Evolutionary conservation across 2,888 invertebrate genomes (phyloP), one percentile per base, ranked within the genome.

Genomic region (Byasa hedistus): DNA sequence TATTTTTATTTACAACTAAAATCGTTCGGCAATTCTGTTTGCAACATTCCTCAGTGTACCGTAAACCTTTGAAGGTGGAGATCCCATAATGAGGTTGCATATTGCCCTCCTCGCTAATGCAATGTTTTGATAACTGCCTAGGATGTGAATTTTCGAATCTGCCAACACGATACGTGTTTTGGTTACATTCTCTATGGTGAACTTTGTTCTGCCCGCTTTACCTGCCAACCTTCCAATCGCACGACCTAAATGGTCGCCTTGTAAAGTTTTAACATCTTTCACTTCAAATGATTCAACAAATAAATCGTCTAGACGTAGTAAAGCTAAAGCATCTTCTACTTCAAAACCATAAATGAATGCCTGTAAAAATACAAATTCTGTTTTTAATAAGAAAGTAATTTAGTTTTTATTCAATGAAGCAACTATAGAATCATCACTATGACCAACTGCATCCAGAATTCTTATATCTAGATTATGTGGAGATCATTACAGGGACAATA

Each of bases 171-270:
- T 98, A 82, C 99, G 94, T 0, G 99, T 99, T 92, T 98, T 99
- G 0, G 99, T 99, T 0, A 97, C 98, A 87, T 99, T 99, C 92
- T 99, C 99, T 77, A 99, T 99, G 0, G 99, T 98, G 81, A 97
- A 98, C 84, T 99, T 99, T 1, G 99, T 99, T 69, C 98, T 94
- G 27, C 99, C 99, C 24, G 98, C 97, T 91, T 99, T 99, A 1
- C 99, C 99, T 2, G 99, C 99, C 52, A 99, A 91, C 66, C 99
- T 93, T n/a, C 98, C 99, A 73, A 99, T 97, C 0, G 99, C 99
- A 79, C 99, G 93, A 22, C 98, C 96, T 74, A 98, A 93, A 84
- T 99, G 99, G 83, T 99, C 99, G 3, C 99, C 99, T 83, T 97
- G 96, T 59, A 99, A 86, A 2, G 97, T 97, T 86, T 98, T 99